Evolutionary conservation across 2,888 invertebrate species (phyloP).

Genomic region (Rhagophthalmus giganteus): DNA sequence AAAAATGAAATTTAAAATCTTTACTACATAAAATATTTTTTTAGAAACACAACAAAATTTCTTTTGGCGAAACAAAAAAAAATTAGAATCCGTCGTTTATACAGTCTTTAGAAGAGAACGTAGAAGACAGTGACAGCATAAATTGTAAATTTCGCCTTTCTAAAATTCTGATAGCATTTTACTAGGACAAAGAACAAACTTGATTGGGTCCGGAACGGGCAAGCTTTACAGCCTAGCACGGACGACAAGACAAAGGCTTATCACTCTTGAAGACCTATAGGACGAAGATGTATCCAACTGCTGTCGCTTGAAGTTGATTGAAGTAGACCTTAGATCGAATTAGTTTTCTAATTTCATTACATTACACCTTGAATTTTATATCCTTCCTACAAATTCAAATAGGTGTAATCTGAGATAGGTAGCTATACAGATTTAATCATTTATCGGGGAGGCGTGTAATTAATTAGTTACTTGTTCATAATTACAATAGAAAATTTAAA

Average conservation of each 20-base stretch:
- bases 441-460: too few relatives aligned
- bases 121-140: constrained; percentile 31
- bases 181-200: constrained; percentile 37
- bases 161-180: constrained; percentile 40
- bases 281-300: constrained; percentile 25
- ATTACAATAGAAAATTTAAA: too few relatives aligned
- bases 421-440: too few relatives aligned
- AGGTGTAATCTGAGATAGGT: too few relatives aligned
- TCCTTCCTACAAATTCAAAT: too few relatives aligned
- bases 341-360: constrained; percentile 14
- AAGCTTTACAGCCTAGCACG: constrained; percentile 37
- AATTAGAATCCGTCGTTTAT: too few relatives aligned
- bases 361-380: constrained; percentile 2
- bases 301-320: constrained; percentile 25
- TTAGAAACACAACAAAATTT: too few relatives aligned
- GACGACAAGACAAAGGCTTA: constrained; percentile 39
- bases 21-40: too few relatives aligned
- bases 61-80: too few relatives aligned
- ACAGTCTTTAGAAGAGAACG: not conserved
- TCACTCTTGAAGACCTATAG: constrained; percentile 35
- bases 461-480: too few relatives aligned
- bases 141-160: constrained; percentile 37
- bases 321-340: not conserved
- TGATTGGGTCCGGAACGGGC: constrained; percentile 40
- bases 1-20: too few relatives aligned